These are phyloP conservation scores for Amphibalanus amphitrite DNA, from an alignment of 1,140 invertebrate genomes.

Conservation along the genomic window DNA sequence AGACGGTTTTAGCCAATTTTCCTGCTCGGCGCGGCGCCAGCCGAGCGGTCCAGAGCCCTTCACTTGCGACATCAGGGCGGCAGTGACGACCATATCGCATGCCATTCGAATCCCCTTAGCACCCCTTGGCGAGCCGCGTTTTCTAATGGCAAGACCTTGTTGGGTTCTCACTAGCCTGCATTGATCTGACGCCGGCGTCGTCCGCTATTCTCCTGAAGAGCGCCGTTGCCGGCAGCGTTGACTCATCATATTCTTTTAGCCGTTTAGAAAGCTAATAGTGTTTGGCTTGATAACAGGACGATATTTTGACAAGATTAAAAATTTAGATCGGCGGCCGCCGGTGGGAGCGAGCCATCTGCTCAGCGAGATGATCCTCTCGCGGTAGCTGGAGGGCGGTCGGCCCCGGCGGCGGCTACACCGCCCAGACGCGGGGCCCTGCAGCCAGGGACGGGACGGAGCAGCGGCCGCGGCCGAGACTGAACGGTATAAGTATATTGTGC, in stretches of 20 bases:
- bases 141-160: neutral
- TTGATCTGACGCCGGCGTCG: neutral
- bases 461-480: too few relatives aligned
- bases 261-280: conserved; percentile 1
- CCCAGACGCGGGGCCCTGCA: too few relatives aligned
- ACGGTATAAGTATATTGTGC: too few relatives aligned
- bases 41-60: too few relatives aligned
- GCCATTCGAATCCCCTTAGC: too few relatives aligned
- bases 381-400: neutral
- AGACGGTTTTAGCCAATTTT: too few relatives aligned
- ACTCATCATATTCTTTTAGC: neutral
- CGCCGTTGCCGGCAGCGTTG: neutral
- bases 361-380: too few relatives aligned
- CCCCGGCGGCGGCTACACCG: too few relatives aligned
- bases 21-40: too few relatives aligned
- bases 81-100: too few relatives aligned
- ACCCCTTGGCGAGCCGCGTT: neutral
- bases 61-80: too few relatives aligned
- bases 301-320: conserved; percentile 1
- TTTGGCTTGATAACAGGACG: neutral
- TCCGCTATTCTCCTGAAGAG: neutral
- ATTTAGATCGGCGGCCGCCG: neutral
- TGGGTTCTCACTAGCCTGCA: neutral
- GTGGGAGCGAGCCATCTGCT: neutral
- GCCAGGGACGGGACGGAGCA: too few relatives aligned